Conservation (phyloP, 1,140 invertebrate genomes). For the Galleria mellonella region DNA sequence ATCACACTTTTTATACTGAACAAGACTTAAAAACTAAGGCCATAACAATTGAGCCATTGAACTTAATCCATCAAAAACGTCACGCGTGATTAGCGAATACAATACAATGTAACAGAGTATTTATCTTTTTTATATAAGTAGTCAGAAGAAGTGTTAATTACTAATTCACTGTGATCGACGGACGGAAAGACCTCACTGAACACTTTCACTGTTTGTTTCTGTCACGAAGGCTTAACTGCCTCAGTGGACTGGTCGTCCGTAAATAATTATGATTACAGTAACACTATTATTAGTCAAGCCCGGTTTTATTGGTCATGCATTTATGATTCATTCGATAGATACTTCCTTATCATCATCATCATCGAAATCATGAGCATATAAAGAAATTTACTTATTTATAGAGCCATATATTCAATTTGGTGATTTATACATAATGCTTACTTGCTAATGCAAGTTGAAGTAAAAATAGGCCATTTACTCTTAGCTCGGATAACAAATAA, state of each 20-base stretch:
- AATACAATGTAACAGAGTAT: constrained; percentile 47
- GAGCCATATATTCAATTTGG: too few species aligned
- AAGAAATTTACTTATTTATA: too few species aligned
- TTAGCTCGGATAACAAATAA: too few species aligned
- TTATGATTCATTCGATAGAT: constrained; percentile 2
- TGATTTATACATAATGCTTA: too few species aligned
- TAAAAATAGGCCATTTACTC: too few species aligned
- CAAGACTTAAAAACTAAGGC: constrained; percentile 7
- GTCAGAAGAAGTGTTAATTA: constrained; percentile 31
- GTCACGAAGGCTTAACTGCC: constrained; percentile 29
- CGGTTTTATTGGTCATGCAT: neutral
- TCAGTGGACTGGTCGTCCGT: neutral
- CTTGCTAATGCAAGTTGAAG: too few species aligned
- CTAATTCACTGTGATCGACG: constrained; percentile 21
- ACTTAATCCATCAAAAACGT: constrained; percentile 21
- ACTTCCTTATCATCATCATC: too few species aligned
- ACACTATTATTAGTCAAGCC: too few species aligned
- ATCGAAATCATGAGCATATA: too few species aligned
- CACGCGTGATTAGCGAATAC: constrained; percentile 36
- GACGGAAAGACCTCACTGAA: constrained; percentile 24
- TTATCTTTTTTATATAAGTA: constrained; percentile 29
- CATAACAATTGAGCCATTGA: constrained; percentile 15
- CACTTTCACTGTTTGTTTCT: constrained; percentile 57
- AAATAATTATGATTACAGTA: too few species aligned
- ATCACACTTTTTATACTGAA: too few species aligned